phyloP scores from a whole-genome alignment of 2,113 vertebrate species.

The Microtus richardsoni region DNA sequence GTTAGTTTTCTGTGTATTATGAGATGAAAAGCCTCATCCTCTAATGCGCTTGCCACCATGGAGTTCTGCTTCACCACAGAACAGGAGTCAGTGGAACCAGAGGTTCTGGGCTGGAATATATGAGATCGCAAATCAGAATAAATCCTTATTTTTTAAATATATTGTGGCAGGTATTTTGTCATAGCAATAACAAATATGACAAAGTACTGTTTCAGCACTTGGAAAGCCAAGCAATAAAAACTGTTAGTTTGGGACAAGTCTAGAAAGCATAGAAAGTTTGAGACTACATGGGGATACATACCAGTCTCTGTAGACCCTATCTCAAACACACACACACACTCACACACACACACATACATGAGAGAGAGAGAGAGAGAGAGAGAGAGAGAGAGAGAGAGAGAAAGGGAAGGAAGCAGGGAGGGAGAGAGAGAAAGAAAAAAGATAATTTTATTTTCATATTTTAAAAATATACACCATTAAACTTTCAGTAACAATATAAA shows the following conservation, averaged over 20 bases:
- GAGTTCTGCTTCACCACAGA: not conserved
- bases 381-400: too few relatives aligned
- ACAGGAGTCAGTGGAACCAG: not conserved
- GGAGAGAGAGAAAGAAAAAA: not conserved
- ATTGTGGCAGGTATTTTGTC: not conserved
- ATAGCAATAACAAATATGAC: not conserved
- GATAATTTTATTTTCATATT: not conserved
- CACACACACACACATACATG: not conserved
- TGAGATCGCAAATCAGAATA: not conserved
- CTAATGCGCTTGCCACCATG: too few relatives aligned
- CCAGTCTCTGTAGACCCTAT: not conserved
- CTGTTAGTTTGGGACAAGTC: not conserved
- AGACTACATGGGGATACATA: not conserved
- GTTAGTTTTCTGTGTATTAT: not conserved
- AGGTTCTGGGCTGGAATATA: not conserved
- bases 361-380: too few relatives aligned
- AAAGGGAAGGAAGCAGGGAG: too few relatives aligned
- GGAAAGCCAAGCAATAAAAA: not conserved
- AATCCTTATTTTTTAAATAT: not conserved
- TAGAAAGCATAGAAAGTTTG: not conserved
- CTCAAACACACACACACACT: not conserved
- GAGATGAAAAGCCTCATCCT: not conserved
- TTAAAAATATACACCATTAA: constrained; percentile 22
- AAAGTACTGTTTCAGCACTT: not conserved
- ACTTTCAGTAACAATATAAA: constrained; percentile 17